Conservation (phyloP, 35 echinoderm and acorn worm species). For the Stichopus chloronotus region DNA sequence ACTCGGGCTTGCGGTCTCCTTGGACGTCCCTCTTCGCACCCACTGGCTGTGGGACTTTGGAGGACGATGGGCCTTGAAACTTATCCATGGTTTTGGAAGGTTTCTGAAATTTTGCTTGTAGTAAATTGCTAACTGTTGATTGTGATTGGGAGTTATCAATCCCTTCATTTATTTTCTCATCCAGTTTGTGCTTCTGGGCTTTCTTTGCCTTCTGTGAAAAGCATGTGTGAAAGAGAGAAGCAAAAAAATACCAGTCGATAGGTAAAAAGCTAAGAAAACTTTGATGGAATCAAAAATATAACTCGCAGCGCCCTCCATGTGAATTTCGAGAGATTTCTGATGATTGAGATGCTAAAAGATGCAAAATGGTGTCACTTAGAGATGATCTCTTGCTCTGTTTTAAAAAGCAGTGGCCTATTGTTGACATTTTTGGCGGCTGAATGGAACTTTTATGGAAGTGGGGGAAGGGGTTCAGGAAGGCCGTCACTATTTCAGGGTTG, state of each 20-base stretch:
- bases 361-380: no score
- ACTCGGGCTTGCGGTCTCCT: constrained; percentile 31
- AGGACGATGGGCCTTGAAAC: constrained; percentile 18
- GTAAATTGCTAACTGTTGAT: constrained; percentile 9
- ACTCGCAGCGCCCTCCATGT: no score
- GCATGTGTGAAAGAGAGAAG: neutral
- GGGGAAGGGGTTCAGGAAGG: no score
- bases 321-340: no score
- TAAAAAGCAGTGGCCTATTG: no score
- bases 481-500: no score
- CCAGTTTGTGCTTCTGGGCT: constrained; percentile 83
- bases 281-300: no score
- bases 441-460: no score
- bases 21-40: constrained; percentile 12
- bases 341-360: no score
- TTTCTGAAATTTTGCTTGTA: constrained; percentile 60
- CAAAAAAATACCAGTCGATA: neutral
- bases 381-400: no score
- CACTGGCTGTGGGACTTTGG: neutral
- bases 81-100: constrained; percentile 30
- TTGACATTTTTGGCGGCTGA: no score
- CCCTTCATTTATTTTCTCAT: neutral
- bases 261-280: no score
- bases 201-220: constrained; percentile 89
- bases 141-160: neutral